Evolutionary conservation across 2,797 vertebrate species (phyloP), one percentile per base, ranked within the genome.

Genomic region (Melanotaenia nigrans): DNA sequence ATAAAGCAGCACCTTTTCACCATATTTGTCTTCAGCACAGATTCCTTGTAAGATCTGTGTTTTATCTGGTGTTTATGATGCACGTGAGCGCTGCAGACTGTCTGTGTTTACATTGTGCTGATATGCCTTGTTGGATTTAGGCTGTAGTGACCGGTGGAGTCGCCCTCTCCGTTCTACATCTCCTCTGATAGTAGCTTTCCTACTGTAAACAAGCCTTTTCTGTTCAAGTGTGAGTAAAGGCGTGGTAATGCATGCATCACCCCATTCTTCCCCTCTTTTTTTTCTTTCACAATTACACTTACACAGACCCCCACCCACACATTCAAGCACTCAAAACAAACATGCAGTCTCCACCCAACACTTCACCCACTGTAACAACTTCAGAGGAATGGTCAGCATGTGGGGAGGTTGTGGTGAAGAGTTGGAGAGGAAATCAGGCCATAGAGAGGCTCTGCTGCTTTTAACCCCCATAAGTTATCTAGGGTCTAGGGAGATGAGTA

Each of bases 331-430:
- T 85, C 80, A 83, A 91, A 92, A 90, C 89, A 91, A 90, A 89
- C 84, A 87, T 7, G 36, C 74, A 78, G 83, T 71, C 88, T 89
- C 90, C 86, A 89, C 87, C 86, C 92, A 70, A 35, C 64, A 60
- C 87, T 83, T 85, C 86, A 84, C 88, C 90, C 86, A 79, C 86
- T 87, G 81, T 78, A 90, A 86, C 87, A 89, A 85, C 90, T 88
- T 84, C 81, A 90, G 86, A 91, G 82, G 80, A 84, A 83, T 90
- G 92, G 91, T 90, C 91, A 92, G 81, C 87, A 83, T 92, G 85
- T 89, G 85, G 67, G 77, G 81, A 75, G 73, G 63, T 71, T 87
- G 85, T 85, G 87, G 88, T 86, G 33, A 72, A 69, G 71, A 77
- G 68, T 25, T 71, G 58, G 66, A 79, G 35, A 81, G 73, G 73